Base-by-base conservation (phyloP, 2,888 invertebrate species). In the Nomada ruficornis region DNA sequence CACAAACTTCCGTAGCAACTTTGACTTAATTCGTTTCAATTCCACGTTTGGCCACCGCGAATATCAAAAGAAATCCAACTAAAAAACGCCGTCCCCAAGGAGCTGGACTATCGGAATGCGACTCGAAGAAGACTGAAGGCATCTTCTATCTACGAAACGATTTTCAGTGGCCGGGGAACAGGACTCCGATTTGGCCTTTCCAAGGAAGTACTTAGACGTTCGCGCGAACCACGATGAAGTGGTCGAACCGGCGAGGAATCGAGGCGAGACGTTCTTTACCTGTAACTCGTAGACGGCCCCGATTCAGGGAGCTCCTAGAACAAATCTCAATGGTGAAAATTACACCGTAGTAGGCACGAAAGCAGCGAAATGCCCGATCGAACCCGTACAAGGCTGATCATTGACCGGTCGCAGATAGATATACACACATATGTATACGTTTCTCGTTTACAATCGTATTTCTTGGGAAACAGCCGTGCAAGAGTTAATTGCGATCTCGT, bases 311-410 rank as follows among this genome's bases (percentile, higher is more conserved):
- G 62, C 70, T 76, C 50, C 47, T 57, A 73, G 64, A 71, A 59
- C 67, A 64, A 73, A 83, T 74, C 73, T 77, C 74, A 74, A 77
- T 77, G 82, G 50, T 77, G 78, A 57, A 74, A 77, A 73, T 68
- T 74, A 60, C 78, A 59, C 15, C 42, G 62, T 54, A 20, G 29
- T 57, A 76, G 63, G 47, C 60, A 70, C 72, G 83, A 80, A 83
- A 88, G 75, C 67, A 59, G 29, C 55, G 78, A 55, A 86, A 88
- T 84, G 65, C 60, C 63, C 71, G 80, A 80, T 72, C 70, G 77
- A 86, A 84, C 80, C 75, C 80, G 74, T 59, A 71, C 73, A 77
- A 78, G 68, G 79, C 69, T 57, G 79, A 81, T 81, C 79, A 81
- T 69, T 63, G 73, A 63, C 59, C 59, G 57, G 36, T 63, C 29